Evolutionary conservation across 92 coral and sea anemone species (phyloP), one percentile per base, ranked within the genome.

Genomic region (Isaurus tuberculatus): DNA sequence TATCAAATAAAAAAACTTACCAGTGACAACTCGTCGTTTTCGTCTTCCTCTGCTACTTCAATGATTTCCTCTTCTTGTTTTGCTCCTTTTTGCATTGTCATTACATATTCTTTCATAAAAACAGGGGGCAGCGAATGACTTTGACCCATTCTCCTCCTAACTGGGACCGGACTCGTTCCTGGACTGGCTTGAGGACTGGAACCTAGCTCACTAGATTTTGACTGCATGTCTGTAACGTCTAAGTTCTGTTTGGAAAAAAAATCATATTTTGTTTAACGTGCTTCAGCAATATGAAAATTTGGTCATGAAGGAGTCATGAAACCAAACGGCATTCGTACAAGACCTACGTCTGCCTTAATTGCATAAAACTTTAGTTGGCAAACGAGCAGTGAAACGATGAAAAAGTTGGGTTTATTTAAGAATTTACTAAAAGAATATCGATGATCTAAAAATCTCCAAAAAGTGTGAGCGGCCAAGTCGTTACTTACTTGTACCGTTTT

Each of bases 101-200:
- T 86, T 34, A 91, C 40, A 70, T 93, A 93, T 74, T 87, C 95
- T 26, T 85, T 87, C 74, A 93, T 80, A 11, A 95, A 89, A 10
- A 83, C 85, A 1, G 87, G 65, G 5, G 98, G 98, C 20, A 93
- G 93, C 20, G 98, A 93, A n/a, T 91, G 90, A 14, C 95, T 90
- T 57, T 93, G 98, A 22, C 91, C 93, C 11, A 93, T 72, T 37
- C 32, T 73, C 42, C 93, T 88, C 72, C 91, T 83, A 30, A 37
- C 46, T 2, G 73, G 8, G 60, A 22, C 57, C 2, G 92, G 92
- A 16, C 92, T 89, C 17, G 60, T 58, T 0, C 65, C 25, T 20
- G 86, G 91, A 66, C 91, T 87, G 11, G 84, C 29, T 53, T 86
- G 91, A n/a, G 88, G 91, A 36, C 58, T 80, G 44, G 83, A 15